These are phyloP conservation scores for Vulpes vulpes DNA, from an alignment of 2,113 vertebrate species.

Conservation along the genomic window DNA sequence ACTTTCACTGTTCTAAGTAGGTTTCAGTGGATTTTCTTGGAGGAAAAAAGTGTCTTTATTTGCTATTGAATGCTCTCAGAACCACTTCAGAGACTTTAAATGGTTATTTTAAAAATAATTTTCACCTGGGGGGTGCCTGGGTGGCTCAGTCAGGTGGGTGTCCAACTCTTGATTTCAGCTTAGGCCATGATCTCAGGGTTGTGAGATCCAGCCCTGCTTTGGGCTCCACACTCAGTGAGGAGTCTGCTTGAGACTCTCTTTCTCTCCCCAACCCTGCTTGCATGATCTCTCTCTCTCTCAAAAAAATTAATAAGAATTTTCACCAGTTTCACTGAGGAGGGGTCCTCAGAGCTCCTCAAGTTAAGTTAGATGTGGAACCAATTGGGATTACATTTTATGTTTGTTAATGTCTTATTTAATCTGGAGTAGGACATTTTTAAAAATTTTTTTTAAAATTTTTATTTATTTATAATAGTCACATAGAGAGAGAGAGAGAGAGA, in stretches of 20 bases:
- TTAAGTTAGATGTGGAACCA: not conserved
- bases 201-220: no score
- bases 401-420: not conserved
- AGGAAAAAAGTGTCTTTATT: not conserved
- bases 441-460: no score
- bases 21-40: not conserved
- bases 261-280: not conserved
- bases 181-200: not conserved
- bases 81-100: constrained; percentile 13
- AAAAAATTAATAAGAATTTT: not conserved
- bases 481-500: no score
- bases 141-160: no score
- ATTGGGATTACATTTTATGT: constrained; percentile 2
- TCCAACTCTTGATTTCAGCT: not conserved
- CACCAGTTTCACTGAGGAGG: not conserved
- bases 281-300: not conserved
- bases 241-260: not conserved
- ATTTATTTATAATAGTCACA: no score
- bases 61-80: not conserved
- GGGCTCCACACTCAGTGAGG: not conserved
- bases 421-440: not conserved
- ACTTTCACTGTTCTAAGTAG: not conserved
- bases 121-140: not conserved
- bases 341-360: not conserved
- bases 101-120: not conserved